A percentile compares a stretch with the other conserved stretches of the same genome.
phyloP scores from a whole-genome alignment of 2,797 vertebrate species.

The Acanthopagrus latus region DNA sequence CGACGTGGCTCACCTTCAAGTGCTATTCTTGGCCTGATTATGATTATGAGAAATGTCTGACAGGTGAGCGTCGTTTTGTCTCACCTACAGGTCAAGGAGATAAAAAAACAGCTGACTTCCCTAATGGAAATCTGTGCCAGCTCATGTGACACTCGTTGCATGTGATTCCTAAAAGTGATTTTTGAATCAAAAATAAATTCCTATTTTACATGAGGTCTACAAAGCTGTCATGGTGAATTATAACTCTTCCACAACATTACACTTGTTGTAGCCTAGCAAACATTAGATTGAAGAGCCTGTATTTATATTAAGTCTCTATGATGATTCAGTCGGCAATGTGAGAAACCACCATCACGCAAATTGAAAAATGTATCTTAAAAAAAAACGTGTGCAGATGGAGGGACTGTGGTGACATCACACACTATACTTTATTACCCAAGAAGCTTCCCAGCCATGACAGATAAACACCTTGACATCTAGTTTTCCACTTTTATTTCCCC shows the following conservation, averaged over 20 bases:
- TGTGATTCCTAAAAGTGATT: background rate
- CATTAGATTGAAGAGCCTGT: background rate
- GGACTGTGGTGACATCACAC: background rate
- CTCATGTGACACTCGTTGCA: background rate
- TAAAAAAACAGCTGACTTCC: slow-evolving; percentile 6
- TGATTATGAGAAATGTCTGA: slow-evolving; percentile 46
- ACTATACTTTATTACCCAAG: background rate
- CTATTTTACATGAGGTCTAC: background rate
- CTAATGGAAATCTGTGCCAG: slow-evolving; percentile 6
- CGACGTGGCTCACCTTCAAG: slow-evolving; percentile 34
- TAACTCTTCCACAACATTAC: background rate
- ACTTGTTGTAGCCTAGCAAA: background rate
- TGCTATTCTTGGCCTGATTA: slow-evolving; percentile 44
- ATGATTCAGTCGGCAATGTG: background rate
- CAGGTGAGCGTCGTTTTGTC: slow-evolving; percentile 14
- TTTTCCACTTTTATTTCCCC: no score
- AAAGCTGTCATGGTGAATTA: slow-evolving; percentile 7
- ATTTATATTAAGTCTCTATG: background rate
- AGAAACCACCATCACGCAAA: background rate
- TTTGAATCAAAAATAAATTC: background rate
- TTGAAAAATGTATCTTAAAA: background rate
- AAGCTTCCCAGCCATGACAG: background rate
- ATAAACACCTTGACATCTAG: background rate
- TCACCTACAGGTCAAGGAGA: slow-evolving; percentile 19
- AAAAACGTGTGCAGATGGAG: background rate